Base-by-base conservation (phyloP, 1,140 invertebrate species). In the Leptopilina boulardi region DNA sequence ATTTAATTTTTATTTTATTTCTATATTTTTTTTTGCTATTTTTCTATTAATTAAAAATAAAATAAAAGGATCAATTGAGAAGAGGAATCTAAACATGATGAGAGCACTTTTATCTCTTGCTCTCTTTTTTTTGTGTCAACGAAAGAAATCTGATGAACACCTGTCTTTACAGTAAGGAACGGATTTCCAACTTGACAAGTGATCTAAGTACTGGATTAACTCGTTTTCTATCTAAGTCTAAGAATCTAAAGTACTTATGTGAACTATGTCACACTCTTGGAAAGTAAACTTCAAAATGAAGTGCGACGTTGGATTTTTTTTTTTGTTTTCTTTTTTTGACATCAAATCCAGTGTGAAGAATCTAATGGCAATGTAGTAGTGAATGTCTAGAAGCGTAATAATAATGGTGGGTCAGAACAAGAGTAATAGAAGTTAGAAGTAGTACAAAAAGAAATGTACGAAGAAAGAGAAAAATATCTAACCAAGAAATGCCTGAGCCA, bases 261-360 rank as follows among this genome's bases (percentile, higher is more conserved):
- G 47, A 74, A 78, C 77, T 73, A 47, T 71, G 70, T 78, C 70
- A 71, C 74, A 73, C 73, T 78, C 77, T 78, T 47, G n/a, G 34
- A 66, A 78, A 78, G 44, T 78, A 75, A n/a, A 44, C 75, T 71
- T 71, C 44, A 23, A 71, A 30, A 23, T 11, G 72, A 75, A 78
- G 77, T 75, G 72, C 75, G 70, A 73, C 51, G 77, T 74, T 38
- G 72, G 75, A 72, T 78, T 78, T 75, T 59, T 78, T 5, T 30
- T 5, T 30, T 30, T 30, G 2, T 30, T 30, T 38, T 38, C 9
- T 38, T 38, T 38, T 38, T 6, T 38, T 38, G 34, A 38, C 34
- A 38, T 71, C 70, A 73, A 70, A 78, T 78, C 51, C 66, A n/a
- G 42, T 30, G 19, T 15, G 26, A 30, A 66, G 59, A 66, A 30